Conservation (phyloP, 2,113 vertebrate genomes). For the Takifugu flavidus region DNA sequence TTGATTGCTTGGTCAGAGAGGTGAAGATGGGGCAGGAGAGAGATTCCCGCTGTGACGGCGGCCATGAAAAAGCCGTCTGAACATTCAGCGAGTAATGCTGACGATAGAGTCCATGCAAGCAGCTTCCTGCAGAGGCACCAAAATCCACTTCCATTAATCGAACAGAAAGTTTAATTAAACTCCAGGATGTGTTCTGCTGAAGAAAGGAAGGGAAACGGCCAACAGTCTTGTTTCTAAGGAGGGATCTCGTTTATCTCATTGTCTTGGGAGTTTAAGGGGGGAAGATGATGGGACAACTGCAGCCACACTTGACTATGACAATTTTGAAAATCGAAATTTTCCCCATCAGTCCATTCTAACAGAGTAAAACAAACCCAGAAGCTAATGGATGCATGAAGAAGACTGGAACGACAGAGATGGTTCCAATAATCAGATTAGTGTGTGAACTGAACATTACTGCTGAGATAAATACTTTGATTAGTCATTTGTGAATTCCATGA, state of each 20-base stretch:
- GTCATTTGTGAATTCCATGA: no score
- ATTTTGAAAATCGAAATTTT: no score
- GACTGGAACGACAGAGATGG: no score
- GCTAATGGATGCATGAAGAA: no score
- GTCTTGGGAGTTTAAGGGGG: conserved; percentile 68
- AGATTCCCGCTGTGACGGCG: conserved; percentile 15
- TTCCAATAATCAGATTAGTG: no score
- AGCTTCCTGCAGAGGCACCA: conserved; percentile 60
- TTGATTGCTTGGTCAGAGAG: conserved; percentile 28
- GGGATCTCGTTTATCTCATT: conserved; percentile 74
- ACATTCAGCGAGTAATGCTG: neutral
- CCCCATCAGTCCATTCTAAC: no score
- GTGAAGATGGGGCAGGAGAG: conserved; percentile 28
- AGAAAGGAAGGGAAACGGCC: conserved; percentile 43
- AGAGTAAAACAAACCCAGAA: no score
- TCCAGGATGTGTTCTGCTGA: conserved; percentile 59
- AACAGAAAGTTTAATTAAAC: conserved; percentile 77
- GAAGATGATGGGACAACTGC: conserved; percentile 51
- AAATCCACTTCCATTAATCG: conserved; percentile 74
- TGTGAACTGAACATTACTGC: no score
- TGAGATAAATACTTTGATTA: no score
- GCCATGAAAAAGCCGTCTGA: neutral
- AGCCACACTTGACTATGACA: conserved; percentile 2
- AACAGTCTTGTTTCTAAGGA: conserved; percentile 72
- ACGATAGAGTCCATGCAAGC: conserved; percentile 68